A percentile compares a stretch with the other conserved stretches of the same genome.
Evolutionary conservation across 30 jellyfish, hydroid and myxozoan species (phyloP).

Genomic region (Morbakka virulenta): DNA sequence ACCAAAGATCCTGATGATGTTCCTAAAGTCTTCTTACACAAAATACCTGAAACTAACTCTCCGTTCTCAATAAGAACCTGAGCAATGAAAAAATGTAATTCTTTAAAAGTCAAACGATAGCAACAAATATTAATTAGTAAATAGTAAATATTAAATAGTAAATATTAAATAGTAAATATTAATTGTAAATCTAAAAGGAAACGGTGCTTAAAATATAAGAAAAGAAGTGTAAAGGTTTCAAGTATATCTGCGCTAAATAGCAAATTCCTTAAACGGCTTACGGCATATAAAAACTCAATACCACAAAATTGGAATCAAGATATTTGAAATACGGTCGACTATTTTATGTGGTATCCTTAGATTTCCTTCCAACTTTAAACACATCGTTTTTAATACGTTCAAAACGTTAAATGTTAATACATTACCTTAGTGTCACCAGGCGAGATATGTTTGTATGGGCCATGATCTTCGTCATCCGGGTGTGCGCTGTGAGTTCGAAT

Average conservation of each 20-base stretch:
- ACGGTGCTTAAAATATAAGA: neutral
- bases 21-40: conserved; percentile 96
- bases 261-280: neutral
- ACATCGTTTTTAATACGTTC: too few relatives aligned
- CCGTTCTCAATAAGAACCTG: conserved; percentile 97
- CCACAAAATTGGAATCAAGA: too few relatives aligned
- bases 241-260: neutral
- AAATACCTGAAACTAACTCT: conserved; percentile 82
- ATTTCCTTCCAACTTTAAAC: too few relatives aligned
- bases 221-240: neutral
- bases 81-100: neutral
- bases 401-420: neutral
- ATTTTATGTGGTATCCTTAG: too few relatives aligned
- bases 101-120: neutral
- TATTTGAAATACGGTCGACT: too few relatives aligned
- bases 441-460: conserved; percentile 84
- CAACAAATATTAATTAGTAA: neutral
- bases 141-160: neutral
- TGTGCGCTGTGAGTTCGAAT: conserved; percentile 95
- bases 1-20: conserved; percentile 97
- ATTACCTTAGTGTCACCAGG: conserved; percentile 99
- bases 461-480: conserved; percentile 97
- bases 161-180: too few relatives aligned
- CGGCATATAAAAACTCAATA: too few relatives aligned
- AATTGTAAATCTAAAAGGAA: too few relatives aligned